These are phyloP conservation scores for Rhegmatorhina hoffmannsi DNA, from an alignment of 2,113 vertebrate species.

Conservation along the genomic window DNA sequence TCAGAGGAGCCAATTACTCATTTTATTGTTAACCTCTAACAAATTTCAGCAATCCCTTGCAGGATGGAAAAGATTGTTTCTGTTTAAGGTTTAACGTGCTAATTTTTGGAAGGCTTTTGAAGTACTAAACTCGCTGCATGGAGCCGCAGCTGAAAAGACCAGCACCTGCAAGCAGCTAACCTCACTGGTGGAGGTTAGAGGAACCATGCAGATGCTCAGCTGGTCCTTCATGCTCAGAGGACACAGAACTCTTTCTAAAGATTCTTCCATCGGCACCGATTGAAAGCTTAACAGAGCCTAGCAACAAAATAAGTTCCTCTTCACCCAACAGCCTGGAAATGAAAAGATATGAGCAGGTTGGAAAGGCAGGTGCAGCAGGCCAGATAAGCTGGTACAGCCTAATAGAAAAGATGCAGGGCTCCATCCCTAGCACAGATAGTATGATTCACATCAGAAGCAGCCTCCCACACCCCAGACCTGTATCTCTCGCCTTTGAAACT, in stretches of 20 bases:
- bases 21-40: neutral
- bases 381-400: neutral
- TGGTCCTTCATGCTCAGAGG: fast-evolving
- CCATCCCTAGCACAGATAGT: neutral
- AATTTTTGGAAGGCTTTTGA: neutral
- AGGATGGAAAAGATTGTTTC: neutral
- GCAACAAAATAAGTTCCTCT: neutral
- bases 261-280: fast-evolving
- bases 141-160: neutral
- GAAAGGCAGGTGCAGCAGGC: neutral
- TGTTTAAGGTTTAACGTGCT: neutral
- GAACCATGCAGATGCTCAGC: neutral
- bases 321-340: neutral
- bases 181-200: neutral
- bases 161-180: neutral
- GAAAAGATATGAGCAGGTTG: neutral
- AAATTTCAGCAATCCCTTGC: neutral
- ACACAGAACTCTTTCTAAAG: neutral
- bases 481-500: slow-evolving; percentile 5
- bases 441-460: slow-evolving; percentile 34
- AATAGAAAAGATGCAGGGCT: neutral
- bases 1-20: neutral
- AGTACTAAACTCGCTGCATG: neutral
- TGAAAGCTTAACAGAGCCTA: neutral
- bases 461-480: neutral